phyloP scores from a whole-genome alignment of 2,797 vertebrate genomes.

The Chelonia mydas region DNA sequence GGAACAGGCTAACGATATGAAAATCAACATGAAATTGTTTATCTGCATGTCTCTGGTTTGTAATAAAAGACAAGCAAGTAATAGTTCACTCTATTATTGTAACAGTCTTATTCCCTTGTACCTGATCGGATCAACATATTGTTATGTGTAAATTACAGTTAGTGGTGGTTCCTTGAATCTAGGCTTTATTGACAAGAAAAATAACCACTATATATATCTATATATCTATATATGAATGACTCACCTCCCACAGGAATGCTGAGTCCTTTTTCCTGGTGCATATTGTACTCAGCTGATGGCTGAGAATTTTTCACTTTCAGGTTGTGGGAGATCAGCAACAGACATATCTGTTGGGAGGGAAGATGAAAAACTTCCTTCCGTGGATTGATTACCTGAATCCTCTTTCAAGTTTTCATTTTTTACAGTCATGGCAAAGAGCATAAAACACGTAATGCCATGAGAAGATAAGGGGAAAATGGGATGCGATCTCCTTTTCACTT shows the following conservation, averaged over 20 bases:
- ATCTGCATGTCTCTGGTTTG: accelerated
- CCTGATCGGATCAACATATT: background rate
- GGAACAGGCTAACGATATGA: background rate
- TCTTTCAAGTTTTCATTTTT: constrained; percentile 46
- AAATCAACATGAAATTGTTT: background rate
- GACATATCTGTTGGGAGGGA: constrained; percentile 3
- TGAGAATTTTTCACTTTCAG: constrained; percentile 22
- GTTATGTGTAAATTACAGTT: background rate
- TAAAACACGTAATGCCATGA: constrained; percentile 2
- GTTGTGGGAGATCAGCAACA: constrained; percentile 12
- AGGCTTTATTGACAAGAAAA: background rate
- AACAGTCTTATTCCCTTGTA: background rate
- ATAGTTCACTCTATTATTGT: background rate
- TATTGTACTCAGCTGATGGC: background rate
- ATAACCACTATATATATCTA: background rate
- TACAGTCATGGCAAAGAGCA: constrained; percentile 11
- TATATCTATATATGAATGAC: background rate
- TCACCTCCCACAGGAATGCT: no score
- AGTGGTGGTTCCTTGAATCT: accelerated
- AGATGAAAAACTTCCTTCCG: constrained; percentile 45
- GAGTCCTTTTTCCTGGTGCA: background rate
- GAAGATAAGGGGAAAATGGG: constrained; percentile 10
- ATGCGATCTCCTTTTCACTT: background rate
- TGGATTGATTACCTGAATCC: constrained; percentile 30
- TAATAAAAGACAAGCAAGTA: background rate